Evolutionary conservation across 2,113 vertebrate species (phyloP), one percentile per base, ranked within the genome.

Genomic region (Uria lomvia): DNA sequence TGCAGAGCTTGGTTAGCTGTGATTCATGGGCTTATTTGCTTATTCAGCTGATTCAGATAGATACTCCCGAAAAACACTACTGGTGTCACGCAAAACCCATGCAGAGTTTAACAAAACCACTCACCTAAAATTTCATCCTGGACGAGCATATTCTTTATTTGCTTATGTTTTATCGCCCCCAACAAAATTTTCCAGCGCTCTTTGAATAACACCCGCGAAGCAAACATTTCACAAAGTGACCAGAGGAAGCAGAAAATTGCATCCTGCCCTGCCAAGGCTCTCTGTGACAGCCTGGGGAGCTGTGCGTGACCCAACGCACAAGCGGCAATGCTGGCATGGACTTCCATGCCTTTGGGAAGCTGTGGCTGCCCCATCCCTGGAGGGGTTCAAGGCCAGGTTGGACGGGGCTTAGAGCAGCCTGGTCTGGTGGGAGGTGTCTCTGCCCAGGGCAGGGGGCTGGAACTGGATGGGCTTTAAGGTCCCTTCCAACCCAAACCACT

Each of bases 261-360:
- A 36, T 34, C 50, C 45, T 5, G 4, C 17, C 16, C 27, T 21
- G 7, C 3, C 1, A 4, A 5, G 50, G 43, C 34, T 59, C 34
- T 17, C 32, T 11, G 16, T 11, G 27, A 26, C 42, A 38, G 34
- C 42, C 9, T 4, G 3, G 49, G 50, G 43, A 63, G 26, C 55
- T 16, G 34, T 6, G 22, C 2, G 10, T 22, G 66, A n/a, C 24
- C 60, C n/a, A 18, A 4, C 8, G 15, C 9, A 17, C 22, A 9
- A 14, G 29, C 2, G 1, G 20, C 21, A 26, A 32, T 0, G 5
- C 36, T 2, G 8, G 32, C 26, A 1, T 0, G 3, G 40, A 2
- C 55, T 7, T 4, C 13, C 16, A 49, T 22, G 47, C 47, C 47
- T 49, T 49, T 12, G 26, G 24, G 52, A 27, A 53, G 52, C 7